A percentile compares a stretch with the other conserved stretches of the same genome.
Conservation (phyloP, 2,113 vertebrate genomes). For the Rostratula benghalensis region DNA sequence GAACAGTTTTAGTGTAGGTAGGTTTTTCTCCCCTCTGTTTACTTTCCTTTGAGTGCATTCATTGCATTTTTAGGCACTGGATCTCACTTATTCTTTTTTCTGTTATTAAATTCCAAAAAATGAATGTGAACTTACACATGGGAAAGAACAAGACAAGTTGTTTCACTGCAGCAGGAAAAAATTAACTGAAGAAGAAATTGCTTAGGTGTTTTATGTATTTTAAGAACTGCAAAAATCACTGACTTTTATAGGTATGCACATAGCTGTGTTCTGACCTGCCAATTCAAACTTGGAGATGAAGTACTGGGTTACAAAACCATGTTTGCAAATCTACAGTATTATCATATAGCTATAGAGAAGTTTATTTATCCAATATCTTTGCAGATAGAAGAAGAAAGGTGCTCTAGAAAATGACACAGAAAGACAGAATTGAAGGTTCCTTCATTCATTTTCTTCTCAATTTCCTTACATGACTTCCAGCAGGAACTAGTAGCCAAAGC, state of each 20-base stretch:
- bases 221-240: not conserved
- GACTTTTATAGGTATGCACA: not conserved
- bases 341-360: not conserved
- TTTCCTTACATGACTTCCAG: not conserved
- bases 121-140: not conserved
- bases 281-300: not conserved
- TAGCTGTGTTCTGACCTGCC: not conserved
- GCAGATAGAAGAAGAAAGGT: not conserved
- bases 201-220: not conserved
- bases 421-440: not conserved
- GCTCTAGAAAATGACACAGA: not conserved
- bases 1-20: not conserved
- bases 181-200: not conserved
- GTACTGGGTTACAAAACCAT: not conserved
- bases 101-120: not conserved
- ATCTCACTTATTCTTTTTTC: not conserved
- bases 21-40: rapidly evolving
- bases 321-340: not conserved
- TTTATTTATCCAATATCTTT: not conserved
- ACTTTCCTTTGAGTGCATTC: not conserved
- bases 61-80: not conserved
- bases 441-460: not conserved
- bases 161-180: not conserved
- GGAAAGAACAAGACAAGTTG: not conserved
- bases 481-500: not conserved